Conservation (phyloP, 2,888 invertebrate species). For the Pherbina coryleti region DNA sequence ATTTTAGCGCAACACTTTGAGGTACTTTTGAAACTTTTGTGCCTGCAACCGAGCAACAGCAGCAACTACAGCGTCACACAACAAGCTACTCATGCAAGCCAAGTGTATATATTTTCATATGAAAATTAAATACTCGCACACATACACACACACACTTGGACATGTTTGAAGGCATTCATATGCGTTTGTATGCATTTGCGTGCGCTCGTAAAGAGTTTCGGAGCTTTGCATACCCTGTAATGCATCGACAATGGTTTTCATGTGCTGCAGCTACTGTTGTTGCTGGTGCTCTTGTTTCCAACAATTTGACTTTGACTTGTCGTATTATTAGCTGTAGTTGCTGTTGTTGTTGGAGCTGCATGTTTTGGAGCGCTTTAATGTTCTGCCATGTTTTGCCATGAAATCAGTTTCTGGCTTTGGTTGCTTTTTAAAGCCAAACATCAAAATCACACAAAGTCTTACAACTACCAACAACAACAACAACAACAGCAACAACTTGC, state of each 20-base stretch:
- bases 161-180: no score
- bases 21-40: background rate
- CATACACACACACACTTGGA: background rate
- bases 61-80: background rate
- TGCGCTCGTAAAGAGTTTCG: background rate
- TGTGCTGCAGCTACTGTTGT: background rate
- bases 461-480: background rate
- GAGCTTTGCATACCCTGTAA: background rate
- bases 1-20: background rate
- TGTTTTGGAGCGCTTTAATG: background rate
- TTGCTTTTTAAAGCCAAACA: constrained; percentile 13
- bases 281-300: background rate
- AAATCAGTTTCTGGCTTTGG: constrained; percentile 8
- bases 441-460: constrained; percentile 21
- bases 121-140: no score
- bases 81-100: background rate
- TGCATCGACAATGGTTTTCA: background rate
- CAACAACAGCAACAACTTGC: background rate
- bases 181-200: background rate
- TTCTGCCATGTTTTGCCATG: background rate
- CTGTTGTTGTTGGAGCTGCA: background rate
- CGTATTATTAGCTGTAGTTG: constrained; percentile 13
- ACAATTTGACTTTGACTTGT: constrained; percentile 22
- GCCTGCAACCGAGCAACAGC: background rate
- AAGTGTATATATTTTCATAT: background rate